Base-by-base conservation (phyloP, 2,797 vertebrate genomes). In the Calcarius lapponicus region DNA sequence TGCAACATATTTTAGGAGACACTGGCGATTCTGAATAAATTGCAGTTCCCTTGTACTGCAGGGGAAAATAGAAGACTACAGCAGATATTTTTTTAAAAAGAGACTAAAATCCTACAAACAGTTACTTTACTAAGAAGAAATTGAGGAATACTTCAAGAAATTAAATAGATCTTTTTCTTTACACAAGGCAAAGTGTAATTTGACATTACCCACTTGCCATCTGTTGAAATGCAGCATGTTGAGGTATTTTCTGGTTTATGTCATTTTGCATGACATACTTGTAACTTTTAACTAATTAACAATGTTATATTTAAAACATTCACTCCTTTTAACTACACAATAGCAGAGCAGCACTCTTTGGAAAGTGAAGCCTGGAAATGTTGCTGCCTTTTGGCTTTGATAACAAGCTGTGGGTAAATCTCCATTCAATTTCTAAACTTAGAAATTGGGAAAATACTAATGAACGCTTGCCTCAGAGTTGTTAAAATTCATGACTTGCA, bases 401-500 rank as follows among this genome's bases (percentile, higher is more conserved):
- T 87, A 80, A 85, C 28, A 54, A 32, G 22, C 65, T 65, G 2
- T 54, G 65, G 34, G 31, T 90, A 66, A 80, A 74, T 86, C 81
- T 90, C 50, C 42, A 3, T 88, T 90, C 50, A 50, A 25, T 91
- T 94, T 86, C 71, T 78, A 60, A 71, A 73, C 43, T 87, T 74
- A 58, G 75, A 62, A 94, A 80, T 32, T 43, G 66, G 67, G 76
- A 51, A 82, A 83, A 79, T 51, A 65, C 73, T 90, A 83, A 61
- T 1, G 54, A 93, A 50, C 40, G 8, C 51, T 80, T 87, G 75
- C n/a, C 56, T 80, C 50, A 2, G 31, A 61, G 78, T 4, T 61
- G 50, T 94, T 92, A 80, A 94, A 95, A 96, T 87, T 91, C 82
- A 74, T 90, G 75, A 45, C 61, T 95, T 86, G 73, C 80, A 71